A percentile compares a stretch with the other conserved stretches of the same genome.
These are phyloP conservation scores for Chrysotoxum bicinctum DNA, from an alignment of 2,888 invertebrate species.

Conservation along the genomic window DNA sequence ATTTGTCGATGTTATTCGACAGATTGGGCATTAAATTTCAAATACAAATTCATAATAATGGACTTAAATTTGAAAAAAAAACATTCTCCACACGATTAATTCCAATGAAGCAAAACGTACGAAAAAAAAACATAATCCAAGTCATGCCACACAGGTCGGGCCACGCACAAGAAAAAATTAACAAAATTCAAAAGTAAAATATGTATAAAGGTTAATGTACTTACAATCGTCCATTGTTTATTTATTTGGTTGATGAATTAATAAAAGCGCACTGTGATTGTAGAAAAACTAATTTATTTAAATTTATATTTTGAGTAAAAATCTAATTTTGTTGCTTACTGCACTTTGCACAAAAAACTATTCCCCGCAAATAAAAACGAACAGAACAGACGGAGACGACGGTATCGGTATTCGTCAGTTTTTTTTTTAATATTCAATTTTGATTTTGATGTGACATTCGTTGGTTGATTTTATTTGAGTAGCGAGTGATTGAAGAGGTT, in stretches of 20 bases:
- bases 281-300: slow-evolving; percentile 42
- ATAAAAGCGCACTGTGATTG: slow-evolving; percentile 17
- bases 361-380: slow-evolving; percentile 34
- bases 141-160: not conserved
- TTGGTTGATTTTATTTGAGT: slow-evolving; percentile 25
- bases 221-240: slow-evolving; percentile 64
- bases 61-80: not conserved
- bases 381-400: slow-evolving; percentile 2
- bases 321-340: slow-evolving; percentile 45
- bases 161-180: slow-evolving; percentile 7
- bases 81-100: not conserved
- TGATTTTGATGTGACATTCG: slow-evolving; percentile 27
- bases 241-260: slow-evolving; percentile 16
- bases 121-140: slow-evolving; percentile 1
- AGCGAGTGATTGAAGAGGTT: slow-evolving; percentile 48
- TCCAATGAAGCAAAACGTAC: not conserved
- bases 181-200: not conserved
- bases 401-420: slow-evolving; percentile 45
- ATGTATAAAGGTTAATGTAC: slow-evolving; percentile 25
- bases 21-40: not conserved
- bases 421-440: slow-evolving; percentile 30
- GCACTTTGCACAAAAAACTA: slow-evolving; percentile 61
- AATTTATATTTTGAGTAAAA: slow-evolving; percentile 25
- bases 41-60: not conserved
- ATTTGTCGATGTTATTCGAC: slow-evolving; percentile 37